These are phyloP conservation scores for Rutilus rutilus DNA, from an alignment of 2,113 vertebrate species.

Conservation along the genomic window DNA sequence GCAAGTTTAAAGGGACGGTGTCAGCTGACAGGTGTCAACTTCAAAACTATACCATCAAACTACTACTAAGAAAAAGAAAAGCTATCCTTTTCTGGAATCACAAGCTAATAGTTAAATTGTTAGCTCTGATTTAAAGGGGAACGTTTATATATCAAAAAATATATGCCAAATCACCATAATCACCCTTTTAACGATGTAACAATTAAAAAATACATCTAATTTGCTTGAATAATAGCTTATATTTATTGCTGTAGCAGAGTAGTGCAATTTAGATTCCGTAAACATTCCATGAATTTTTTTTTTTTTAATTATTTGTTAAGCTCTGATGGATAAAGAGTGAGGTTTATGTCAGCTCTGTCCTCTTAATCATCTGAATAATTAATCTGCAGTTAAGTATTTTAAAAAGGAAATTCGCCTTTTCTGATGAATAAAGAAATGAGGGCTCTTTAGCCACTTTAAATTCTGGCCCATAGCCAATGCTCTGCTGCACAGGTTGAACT, in stretches of 20 bases:
- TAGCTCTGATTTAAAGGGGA: slow-evolving; percentile 2
- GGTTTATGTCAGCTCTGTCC: slow-evolving; percentile 59
- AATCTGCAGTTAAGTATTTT: slow-evolving; percentile 60
- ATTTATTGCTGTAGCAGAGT: slow-evolving; percentile 54
- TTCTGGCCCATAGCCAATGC: background rate
- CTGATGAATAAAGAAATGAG: background rate
- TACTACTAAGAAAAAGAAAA: background rate
- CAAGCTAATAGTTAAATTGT: background rate
- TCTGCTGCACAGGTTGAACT: background rate
- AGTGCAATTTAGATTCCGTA: slow-evolving; percentile 65
- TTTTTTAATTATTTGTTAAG: slow-evolving; percentile 54
- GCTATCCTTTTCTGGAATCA: background rate
- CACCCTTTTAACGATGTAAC: slow-evolving; percentile 5
- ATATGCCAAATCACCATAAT: slow-evolving; percentile 1
- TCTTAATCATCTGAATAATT: slow-evolving; percentile 68
- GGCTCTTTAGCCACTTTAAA: background rate
- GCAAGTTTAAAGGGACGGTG: background rate
- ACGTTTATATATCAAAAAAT: background rate
- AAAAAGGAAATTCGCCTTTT: slow-evolving; percentile 46
- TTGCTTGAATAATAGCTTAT: slow-evolving; percentile 57
- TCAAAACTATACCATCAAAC: background rate
- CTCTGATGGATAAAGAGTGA: slow-evolving; percentile 59
- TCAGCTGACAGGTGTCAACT: background rate
- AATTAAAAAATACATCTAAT: slow-evolving; percentile 47
- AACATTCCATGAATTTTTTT: too few species aligned